Evolutionary conservation across 2,888 invertebrate species (phyloP).

Genomic region (Belgica antarctica): DNA sequence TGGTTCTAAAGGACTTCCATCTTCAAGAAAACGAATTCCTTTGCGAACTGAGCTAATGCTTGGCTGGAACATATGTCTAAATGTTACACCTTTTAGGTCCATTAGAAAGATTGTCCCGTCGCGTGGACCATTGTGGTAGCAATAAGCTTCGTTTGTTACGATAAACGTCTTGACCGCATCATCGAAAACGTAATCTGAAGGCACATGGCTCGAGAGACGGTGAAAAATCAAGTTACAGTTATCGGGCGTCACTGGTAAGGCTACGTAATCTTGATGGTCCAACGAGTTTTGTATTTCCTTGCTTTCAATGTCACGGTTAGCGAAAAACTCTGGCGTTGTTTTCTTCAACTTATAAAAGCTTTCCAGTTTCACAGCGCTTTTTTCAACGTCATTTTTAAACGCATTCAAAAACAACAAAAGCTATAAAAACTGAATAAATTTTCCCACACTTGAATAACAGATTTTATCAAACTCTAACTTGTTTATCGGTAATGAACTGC

Average conservation of each 20-base stretch:
- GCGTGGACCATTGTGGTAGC: not conserved
- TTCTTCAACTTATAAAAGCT: constrained; percentile 54
- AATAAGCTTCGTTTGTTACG: constrained; percentile 54
- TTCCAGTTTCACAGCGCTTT: constrained; percentile 46
- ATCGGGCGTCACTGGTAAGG: constrained; percentile 54
- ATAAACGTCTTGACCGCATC: constrained; percentile 61
- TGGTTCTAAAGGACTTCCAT: constrained; percentile 51
- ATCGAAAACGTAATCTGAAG: constrained; percentile 62
- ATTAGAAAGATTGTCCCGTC: not conserved
- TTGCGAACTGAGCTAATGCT: constrained; percentile 1
- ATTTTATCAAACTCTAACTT: no score
- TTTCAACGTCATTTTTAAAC: not conserved
- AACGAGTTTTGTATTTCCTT: constrained; percentile 50
- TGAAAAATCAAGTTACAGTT: constrained; percentile 58
- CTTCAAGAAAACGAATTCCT: constrained; percentile 7
- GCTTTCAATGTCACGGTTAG: constrained; percentile 53
- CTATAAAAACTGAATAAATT: no score
- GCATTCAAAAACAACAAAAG: constrained; percentile 14
- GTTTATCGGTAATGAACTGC: not conserved
- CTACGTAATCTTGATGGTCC: constrained; percentile 52
- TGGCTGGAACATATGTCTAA: not conserved
- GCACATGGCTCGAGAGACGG: constrained; percentile 59
- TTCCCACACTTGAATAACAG: no score
- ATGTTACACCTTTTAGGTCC: not conserved
- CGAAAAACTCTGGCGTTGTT: constrained; percentile 56